phyloP scores from a whole-genome alignment of 2,113 vertebrate species.

The Melozone crissalis region DNA sequence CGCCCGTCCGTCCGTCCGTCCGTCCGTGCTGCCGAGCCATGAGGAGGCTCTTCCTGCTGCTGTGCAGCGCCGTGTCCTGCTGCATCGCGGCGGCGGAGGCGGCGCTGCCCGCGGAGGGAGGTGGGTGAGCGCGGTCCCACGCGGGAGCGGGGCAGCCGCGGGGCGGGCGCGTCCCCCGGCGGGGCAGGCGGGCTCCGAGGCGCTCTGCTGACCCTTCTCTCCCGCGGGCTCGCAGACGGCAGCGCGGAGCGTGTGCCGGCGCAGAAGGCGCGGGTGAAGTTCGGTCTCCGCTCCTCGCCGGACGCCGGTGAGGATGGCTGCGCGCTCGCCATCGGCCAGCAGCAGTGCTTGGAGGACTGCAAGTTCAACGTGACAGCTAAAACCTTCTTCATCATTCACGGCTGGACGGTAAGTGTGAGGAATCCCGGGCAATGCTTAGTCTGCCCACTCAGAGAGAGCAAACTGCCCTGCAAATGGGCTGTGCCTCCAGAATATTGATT shows the following conservation, averaged over 20 bases:
- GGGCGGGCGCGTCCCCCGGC: background rate
- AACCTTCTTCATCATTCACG: slow-evolving; percentile 93
- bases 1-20: background rate
- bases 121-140: background rate
- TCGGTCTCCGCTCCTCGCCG: slow-evolving; percentile 76
- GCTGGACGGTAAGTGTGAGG: slow-evolving; percentile 86
- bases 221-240: background rate
- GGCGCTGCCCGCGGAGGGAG: background rate
- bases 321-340: slow-evolving; percentile 69
- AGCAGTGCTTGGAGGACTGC: slow-evolving; percentile 76
- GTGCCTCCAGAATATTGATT: background rate
- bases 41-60: background rate
- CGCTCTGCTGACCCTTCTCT: background rate
- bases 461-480: background rate
- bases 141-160: background rate
- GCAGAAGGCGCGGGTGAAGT: slow-evolving; percentile 65
- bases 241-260: background rate
- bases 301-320: slow-evolving; percentile 82
- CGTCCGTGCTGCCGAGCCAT: background rate
- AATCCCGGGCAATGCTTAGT: rapidly evolving
- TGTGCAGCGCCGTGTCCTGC: background rate
- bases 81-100: background rate
- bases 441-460: rapidly evolving
- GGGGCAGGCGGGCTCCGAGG: background rate
- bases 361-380: slow-evolving; percentile 87